phyloP scores from a whole-genome alignment of 2,113 vertebrate genomes.

The Gopherus flavomarginatus region DNA sequence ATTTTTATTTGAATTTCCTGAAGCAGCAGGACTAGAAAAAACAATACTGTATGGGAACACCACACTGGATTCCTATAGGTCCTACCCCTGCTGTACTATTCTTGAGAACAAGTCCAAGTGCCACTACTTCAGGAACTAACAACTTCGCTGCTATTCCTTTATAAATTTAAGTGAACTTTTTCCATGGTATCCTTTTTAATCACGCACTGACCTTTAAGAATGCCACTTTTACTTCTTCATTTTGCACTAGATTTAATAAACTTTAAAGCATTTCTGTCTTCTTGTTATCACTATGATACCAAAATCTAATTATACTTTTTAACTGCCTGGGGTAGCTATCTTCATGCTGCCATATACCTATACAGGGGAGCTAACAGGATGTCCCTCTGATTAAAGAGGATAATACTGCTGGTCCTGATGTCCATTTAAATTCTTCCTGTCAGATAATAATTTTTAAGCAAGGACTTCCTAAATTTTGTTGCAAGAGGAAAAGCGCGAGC shows the following conservation, averaged over 20 bases:
- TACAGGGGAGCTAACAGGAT: background rate
- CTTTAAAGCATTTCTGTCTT: background rate
- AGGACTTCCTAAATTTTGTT: background rate
- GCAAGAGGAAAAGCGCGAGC: background rate
- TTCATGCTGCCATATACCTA: background rate
- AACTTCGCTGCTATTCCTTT: background rate
- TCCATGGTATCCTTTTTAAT: background rate
- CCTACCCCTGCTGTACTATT: background rate
- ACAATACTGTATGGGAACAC: background rate
- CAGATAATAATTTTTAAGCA: background rate
- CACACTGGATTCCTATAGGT: rapidly evolving
- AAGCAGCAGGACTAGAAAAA: background rate
- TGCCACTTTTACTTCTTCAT: background rate
- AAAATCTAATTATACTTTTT: background rate
- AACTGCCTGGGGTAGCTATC: background rate
- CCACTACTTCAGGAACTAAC: background rate
- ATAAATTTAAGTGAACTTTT: background rate
- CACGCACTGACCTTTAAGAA: background rate
- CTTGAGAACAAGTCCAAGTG: background rate
- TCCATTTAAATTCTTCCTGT: background rate
- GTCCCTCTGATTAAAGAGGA: background rate
- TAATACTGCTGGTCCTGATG: background rate
- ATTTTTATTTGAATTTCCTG: background rate
- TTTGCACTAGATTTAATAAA: background rate
- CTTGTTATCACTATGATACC: background rate